A percentile compares a stretch with the other conserved stretches of the same genome.
phyloP scores from a whole-genome alignment of 53 echinoderm and acorn worm genomes.

The Luidia sarsii region DNA sequence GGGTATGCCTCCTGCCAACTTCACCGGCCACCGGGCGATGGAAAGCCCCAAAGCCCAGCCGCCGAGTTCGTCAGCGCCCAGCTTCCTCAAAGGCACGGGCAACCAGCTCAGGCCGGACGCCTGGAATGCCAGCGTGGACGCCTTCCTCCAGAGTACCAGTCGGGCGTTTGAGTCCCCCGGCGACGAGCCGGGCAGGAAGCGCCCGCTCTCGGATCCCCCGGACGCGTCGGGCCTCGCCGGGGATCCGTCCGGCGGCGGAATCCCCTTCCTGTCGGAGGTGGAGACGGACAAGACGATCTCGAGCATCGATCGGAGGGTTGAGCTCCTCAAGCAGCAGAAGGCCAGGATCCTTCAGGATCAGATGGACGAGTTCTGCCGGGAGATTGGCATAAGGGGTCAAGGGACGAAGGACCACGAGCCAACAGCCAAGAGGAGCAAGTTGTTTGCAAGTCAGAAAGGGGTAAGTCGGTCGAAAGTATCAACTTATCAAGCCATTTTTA shows the following conservation, averaged over 20 bases:
- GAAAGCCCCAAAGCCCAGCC: background rate
- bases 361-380: conserved; percentile 37
- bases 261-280: conserved; percentile 31
- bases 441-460: conserved; percentile 12
- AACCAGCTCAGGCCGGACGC: too few relatives aligned
- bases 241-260: background rate
- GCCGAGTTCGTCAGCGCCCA: background rate
- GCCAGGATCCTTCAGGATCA: conserved; percentile 40
- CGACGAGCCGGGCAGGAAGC: background rate
- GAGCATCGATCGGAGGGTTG: conserved; percentile 24
- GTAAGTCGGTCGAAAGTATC: too few relatives aligned
- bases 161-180: background rate
- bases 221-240: background rate
- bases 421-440: conserved; percentile 8
- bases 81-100: background rate
- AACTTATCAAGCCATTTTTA: too few relatives aligned
- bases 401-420: background rate
- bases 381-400: conserved; percentile 2
- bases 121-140: conserved; percentile 45
- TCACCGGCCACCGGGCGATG: background rate
- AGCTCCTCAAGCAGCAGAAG: conserved; percentile 39
- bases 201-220: background rate
- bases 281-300: conserved; percentile 47
- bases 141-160: conserved; percentile 28
- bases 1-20: background rate